Evolutionary conservation across 2,888 invertebrate species (phyloP), one percentile per base, ranked within the genome.

Genomic region (Cyclophora punctaria): DNA sequence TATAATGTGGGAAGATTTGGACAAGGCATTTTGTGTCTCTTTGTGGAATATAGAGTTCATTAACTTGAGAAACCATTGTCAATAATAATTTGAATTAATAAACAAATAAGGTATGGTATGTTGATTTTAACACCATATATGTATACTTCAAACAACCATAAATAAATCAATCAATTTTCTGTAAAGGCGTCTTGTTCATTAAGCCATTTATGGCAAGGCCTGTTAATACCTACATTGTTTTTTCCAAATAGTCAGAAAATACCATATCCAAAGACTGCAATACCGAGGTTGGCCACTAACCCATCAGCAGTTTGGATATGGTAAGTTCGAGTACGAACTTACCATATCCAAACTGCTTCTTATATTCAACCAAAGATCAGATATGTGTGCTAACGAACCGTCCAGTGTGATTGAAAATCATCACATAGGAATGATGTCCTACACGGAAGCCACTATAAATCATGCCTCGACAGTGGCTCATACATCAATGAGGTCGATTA

Each of bases 401-500:
- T 83, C 84, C 78, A 78, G 83, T 86, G 78, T 87, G 87, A 87
- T 88, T 87, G 87, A 85, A 86, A 88, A 86, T 87, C 86, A 86
- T 84, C 82, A 78, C 72, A 71, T 74, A 83, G 83, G 75, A 81
- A 84, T 79, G 80, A 77, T 87, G 86, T 88, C 85, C 83, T 84
- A 84, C 77, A 80, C 87, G 83, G 86, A 84, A 87, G 85, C 80
- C 73, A 80, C 78, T 83, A 88, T 88, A 81, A 87, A 88, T 87
- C 87, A 87, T 80, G 63, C 60, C 56, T 60, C 62, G 83, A 84
- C 87, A 78, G 87, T 81, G 82, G 83, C 82, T 68, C 77, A 84
- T 85, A 80, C 85, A 85, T 87, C 87, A 85, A 83, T 83, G 80
- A 77, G 78, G 78, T 81, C 80, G 84, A 85, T 86, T 83, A 85